A percentile compares a stretch with the other conserved stretches of the same genome.
Evolutionary conservation across 2,888 invertebrate genomes (phyloP).

Genomic region (Drosophila mimica): DNA sequence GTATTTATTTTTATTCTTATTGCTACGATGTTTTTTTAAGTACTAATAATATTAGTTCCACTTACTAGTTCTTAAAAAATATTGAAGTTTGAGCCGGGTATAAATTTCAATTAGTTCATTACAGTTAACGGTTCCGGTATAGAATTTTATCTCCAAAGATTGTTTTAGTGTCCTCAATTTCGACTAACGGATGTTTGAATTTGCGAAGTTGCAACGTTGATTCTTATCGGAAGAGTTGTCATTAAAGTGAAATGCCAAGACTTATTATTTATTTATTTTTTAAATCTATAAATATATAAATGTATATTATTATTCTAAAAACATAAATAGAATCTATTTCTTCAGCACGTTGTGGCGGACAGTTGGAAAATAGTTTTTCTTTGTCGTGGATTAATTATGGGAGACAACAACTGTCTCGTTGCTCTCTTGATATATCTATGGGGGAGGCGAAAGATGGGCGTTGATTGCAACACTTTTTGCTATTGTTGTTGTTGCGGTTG

Average conservation of each 20-base stretch:
- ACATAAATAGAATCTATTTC: neutral
- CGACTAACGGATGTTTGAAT: neutral
- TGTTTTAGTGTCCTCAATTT: neutral
- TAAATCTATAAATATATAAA: neutral
- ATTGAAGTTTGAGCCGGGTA: neutral
- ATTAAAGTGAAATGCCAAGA: neutral
- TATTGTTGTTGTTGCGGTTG: slow-evolving; percentile 21
- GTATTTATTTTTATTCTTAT: neutral
- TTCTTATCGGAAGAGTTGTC: neutral
- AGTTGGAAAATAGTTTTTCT: slow-evolving; percentile 30
- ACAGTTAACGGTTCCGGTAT: neutral
- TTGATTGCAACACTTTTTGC: slow-evolving; percentile 11
- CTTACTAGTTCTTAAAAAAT: neutral
- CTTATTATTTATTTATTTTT: neutral
- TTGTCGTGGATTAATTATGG: slow-evolving; percentile 36
- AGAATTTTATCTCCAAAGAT: neutral
- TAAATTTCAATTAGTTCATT: neutral
- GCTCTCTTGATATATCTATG: slow-evolving; percentile 6
- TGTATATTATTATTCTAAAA: neutral
- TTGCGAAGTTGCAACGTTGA: neutral
- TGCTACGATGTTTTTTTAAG: neutral
- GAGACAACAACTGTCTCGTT: slow-evolving; percentile 31
- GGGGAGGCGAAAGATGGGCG: slow-evolving; percentile 4
- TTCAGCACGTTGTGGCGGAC: slow-evolving; percentile 67
- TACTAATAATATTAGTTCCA: neutral